Conservation (phyloP, 2,113 vertebrate species). For the Marmota flaviventris region DNA sequence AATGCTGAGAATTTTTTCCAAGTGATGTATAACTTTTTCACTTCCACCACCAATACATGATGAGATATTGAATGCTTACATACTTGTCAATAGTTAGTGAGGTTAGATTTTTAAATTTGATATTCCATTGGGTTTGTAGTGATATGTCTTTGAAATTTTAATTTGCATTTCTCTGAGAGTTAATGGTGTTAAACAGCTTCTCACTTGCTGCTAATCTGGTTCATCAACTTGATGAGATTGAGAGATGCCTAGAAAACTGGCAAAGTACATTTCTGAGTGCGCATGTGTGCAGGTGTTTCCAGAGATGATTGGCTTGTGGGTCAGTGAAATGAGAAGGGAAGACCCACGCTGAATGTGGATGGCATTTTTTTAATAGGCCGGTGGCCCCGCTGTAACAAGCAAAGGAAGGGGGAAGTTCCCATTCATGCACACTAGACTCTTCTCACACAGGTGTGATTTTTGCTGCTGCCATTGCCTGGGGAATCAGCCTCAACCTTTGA, state of each 20-base stretch:
- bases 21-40: background rate
- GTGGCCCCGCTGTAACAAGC: too few relatives aligned
- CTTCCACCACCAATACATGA: background rate
- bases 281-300: background rate
- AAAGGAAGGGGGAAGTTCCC: background rate
- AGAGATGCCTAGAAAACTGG: background rate
- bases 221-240: background rate
- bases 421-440: background rate
- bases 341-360: background rate
- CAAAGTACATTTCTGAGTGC: background rate
- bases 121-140: background rate
- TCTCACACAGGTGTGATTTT: background rate
- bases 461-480: background rate
- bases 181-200: constrained; percentile 13
- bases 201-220: background rate
- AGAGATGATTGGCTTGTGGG: background rate
- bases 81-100: background rate
- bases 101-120: background rate
- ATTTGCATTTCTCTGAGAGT: constrained; percentile 6
- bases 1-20: background rate
- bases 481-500: background rate
- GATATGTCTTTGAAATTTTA: constrained; percentile 2
- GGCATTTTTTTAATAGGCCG: background rate
- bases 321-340: background rate
- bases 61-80: background rate